Percentiles rank a stretch among this genome's conserved stretches.
These are phyloP conservation scores for Marcusenius ussheri DNA, from an alignment of 2,113 vertebrate genomes.

Conservation along the genomic window DNA sequence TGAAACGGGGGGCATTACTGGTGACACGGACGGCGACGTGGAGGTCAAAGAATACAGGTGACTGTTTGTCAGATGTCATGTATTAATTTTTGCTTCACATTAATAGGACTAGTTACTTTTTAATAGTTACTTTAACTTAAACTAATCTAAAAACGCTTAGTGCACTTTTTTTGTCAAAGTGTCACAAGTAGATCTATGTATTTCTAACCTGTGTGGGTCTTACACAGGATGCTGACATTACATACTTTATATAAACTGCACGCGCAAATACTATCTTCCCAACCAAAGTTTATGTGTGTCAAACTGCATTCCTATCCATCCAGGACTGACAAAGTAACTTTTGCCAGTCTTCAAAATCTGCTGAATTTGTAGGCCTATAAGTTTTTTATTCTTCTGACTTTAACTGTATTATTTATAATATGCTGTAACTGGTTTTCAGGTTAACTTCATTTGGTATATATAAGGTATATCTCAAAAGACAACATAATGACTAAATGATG, in stretches of 20 bases:
- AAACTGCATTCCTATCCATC: background rate
- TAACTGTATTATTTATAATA: background rate
- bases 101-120: background rate
- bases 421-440: background rate
- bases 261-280: background rate
- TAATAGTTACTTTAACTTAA: background rate
- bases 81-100: background rate
- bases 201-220: background rate
- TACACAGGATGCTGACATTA: background rate
- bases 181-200: background rate
- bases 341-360: background rate
- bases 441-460: background rate
- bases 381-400: background rate
- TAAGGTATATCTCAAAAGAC: background rate
- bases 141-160: too few species aligned
- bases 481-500: background rate
- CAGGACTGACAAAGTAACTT: background rate
- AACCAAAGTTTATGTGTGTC: background rate
- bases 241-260: background rate
- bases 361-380: background rate
- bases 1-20: background rate
- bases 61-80: background rate
- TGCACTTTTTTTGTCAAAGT: background rate
- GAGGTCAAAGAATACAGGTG: slow-evolving; percentile 42
- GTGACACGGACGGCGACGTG: slow-evolving; percentile 16